Conservation (phyloP, 2,113 vertebrate species). For the Nettapus auritus region DNA sequence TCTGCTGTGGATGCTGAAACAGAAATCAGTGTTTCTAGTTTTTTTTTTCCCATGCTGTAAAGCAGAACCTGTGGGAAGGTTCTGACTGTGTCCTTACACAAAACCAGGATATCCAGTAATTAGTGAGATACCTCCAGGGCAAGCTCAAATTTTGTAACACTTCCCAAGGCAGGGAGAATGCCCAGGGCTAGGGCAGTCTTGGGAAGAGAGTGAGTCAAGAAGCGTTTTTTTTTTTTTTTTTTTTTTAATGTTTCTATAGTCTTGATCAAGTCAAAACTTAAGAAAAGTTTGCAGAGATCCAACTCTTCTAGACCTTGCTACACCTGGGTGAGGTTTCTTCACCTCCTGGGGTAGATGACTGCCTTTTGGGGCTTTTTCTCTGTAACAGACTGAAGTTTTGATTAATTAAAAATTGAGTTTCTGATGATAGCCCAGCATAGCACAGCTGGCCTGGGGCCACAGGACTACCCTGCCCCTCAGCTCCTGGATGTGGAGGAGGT, state of each 20-base stretch:
- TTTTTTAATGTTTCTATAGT: background rate
- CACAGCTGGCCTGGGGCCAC: background rate
- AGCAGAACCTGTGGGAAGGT: conserved; percentile 65
- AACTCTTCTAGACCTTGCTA: background rate
- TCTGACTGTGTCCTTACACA: conserved; percentile 59
- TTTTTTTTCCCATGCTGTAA: conserved; percentile 52
- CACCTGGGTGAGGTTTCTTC: background rate
- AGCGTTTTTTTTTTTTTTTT: background rate
- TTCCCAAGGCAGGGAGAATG: conserved; percentile 66
- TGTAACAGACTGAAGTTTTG: background rate
- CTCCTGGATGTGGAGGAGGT: background rate
- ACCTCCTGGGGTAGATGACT: background rate
- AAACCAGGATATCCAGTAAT: conserved; percentile 72
- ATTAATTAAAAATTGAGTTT: background rate
- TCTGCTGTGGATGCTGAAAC: conserved; percentile 33
- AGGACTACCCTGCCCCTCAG: background rate
- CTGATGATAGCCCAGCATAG: accelerated
- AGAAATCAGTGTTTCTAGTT: conserved; percentile 24
- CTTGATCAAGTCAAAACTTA: background rate
- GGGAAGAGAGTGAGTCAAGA: conserved; percentile 65
- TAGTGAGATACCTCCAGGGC: conserved; percentile 47
- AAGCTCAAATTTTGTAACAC: conserved; percentile 61
- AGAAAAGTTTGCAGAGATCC: background rate
- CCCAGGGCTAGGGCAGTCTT: conserved; percentile 63
- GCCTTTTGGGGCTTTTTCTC: background rate